Evolutionary conservation across 2,888 invertebrate genomes (phyloP), one percentile per base, ranked within the genome.

Genomic region (Acanthopleura granulata): DNA sequence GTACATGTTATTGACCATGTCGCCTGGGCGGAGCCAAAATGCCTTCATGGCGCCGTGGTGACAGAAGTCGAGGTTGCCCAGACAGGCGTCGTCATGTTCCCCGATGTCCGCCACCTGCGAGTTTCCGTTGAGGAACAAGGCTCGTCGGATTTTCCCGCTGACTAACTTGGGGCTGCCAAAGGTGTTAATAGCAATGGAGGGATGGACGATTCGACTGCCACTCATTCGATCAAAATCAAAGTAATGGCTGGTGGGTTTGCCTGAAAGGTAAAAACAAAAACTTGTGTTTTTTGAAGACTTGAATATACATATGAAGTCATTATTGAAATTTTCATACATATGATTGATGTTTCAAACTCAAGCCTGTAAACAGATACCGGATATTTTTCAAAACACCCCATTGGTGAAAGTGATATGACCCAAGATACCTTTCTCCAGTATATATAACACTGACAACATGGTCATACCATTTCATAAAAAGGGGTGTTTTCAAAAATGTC

Each of bases 51-150:
- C 77, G 12, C 88, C 88, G 74, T 86, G 85, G 15, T 71, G 80
- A 78, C 88, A 88, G 18, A 77, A 76, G 76, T 87, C 86, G 14
- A 88, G 78, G 75, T 88, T 86, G 25, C 87, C 87, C 40, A 87
- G 80, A 76, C 88, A 88, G 30, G 73, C 77, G 61, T 78, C 75
- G 18, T 78, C 77, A 62, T 84, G 82, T 74, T 84, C 83, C 4
- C 83, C 82, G 72, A 88, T 81, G 72, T 85, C 85, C 0, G 82
- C 83, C 27, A 76, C 79, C 73, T 87, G 84, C 3, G 71, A 50
- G 30, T 74, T 73, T 0, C 88, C 86, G 29, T 80, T 78, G 0
- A 87, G 76, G 61, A 79, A 73, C 6, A 88, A 73, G 9, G 85
- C 87, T 14, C 80, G 75, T 9, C 83, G 82, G 0, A 87, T 82